Percentiles rank a stretch among this genome's conserved stretches.
Evolutionary conservation across 1,140 invertebrate genomes (phyloP).

Genomic region (Drosophila tristis): DNA sequence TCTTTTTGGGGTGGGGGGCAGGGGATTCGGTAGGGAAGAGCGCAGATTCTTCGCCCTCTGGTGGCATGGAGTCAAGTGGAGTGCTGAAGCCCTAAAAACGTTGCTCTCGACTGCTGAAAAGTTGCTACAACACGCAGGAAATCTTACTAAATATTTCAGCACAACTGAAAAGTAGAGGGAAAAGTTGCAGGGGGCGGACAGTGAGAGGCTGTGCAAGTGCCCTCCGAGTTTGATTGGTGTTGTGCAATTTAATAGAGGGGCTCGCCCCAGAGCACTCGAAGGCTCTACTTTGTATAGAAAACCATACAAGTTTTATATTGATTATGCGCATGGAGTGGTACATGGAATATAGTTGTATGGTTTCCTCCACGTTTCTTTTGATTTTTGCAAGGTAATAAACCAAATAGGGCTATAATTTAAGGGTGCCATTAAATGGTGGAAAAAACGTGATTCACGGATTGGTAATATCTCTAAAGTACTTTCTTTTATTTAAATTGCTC

Average conservation of each 20-base stretch:
- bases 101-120: slow-evolving; percentile 52
- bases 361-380: too few species aligned
- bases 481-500: background rate
- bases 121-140: slow-evolving; percentile 64
- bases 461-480: background rate
- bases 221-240: background rate
- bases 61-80: too few species aligned
- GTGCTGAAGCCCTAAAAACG: slow-evolving; percentile 54
- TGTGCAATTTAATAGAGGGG: slow-evolving; percentile 9
- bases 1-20: too few species aligned
- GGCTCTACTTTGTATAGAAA: slow-evolving; percentile 23
- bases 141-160: slow-evolving; percentile 78
- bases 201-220: background rate
- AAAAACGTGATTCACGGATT: background rate
- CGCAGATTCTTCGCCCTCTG: background rate
- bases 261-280: background rate
- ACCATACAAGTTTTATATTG: slow-evolving; percentile 49
- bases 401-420: too few species aligned
- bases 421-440: too few species aligned
- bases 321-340: background rate
- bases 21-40: background rate
- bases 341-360: too few species aligned
- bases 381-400: slow-evolving; percentile 8
- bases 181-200: background rate
- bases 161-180: slow-evolving; percentile 29